These are phyloP conservation scores for Martes martes DNA, from an alignment of 2,113 vertebrate genomes.

Conservation along the genomic window DNA sequence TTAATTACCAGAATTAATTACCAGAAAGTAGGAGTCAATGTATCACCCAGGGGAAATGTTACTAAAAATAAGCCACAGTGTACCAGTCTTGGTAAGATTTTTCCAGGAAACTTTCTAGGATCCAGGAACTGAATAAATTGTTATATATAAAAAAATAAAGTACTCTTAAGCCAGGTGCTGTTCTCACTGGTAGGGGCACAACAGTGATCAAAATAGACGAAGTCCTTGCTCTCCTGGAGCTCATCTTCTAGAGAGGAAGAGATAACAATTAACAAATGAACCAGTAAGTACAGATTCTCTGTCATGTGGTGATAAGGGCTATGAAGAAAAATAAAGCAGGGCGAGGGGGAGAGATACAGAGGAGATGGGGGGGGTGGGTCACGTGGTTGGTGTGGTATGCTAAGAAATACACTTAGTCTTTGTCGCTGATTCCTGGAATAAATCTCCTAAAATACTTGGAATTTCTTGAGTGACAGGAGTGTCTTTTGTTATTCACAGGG, in stretches of 20 bases:
- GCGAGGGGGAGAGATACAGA: not conserved
- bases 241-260: not conserved
- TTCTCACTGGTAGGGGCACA: not conserved
- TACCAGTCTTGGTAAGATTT: not conserved
- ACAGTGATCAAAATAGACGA: not conserved
- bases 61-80: slow-evolving; percentile 46
- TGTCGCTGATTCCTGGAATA: not conserved
- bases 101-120: not conserved
- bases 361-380: not conserved
- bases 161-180: not conserved
- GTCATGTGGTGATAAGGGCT: not conserved
- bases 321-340: not conserved
- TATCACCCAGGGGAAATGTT: not conserved
- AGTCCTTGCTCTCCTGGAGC: not conserved
- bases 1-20: not conserved
- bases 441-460: not conserved
- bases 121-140: not conserved
- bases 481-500: not conserved
- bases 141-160: not conserved
- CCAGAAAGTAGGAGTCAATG: slow-evolving; percentile 1
- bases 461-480: not conserved
- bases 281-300: not conserved
- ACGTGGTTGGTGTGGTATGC: not conserved
- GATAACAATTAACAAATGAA: not conserved
- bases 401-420: not conserved